phyloP scores from a whole-genome alignment of 2,113 vertebrate genomes.

The Protobothrops mucrosquamatus region DNA sequence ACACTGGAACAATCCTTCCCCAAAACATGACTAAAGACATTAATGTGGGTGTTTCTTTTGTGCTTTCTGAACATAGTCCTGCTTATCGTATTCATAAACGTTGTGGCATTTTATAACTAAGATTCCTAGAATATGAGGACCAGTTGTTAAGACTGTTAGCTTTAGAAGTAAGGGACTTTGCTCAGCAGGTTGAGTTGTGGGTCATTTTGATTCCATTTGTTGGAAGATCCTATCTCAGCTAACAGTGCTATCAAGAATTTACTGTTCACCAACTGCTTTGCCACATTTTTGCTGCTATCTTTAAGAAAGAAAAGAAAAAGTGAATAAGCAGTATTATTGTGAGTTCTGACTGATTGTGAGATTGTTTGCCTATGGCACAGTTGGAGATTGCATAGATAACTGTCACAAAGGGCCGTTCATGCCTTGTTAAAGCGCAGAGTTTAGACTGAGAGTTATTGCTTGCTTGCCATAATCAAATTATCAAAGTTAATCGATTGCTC shows the following conservation, averaged over 20 bases:
- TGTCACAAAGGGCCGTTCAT: background rate
- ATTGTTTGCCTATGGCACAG: background rate
- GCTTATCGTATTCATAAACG: constrained; percentile 48
- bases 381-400: background rate
- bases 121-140: background rate
- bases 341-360: background rate
- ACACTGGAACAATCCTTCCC: constrained; percentile 29
- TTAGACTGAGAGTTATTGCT: constrained; percentile 16
- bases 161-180: accelerated
- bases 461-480: constrained; percentile 1
- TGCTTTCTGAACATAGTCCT: constrained; percentile 24
- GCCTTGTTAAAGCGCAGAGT: background rate
- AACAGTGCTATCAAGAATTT: constrained; percentile 44
- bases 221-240: constrained; percentile 37
- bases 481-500: background rate
- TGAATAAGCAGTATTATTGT: background rate
- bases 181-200: constrained; percentile 14
- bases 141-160: background rate
- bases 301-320: background rate
- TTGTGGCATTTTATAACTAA: background rate
- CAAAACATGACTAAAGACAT: constrained; percentile 18
- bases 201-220: constrained; percentile 34
- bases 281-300: constrained; percentile 1
- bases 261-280: too few relatives aligned
- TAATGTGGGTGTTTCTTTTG: constrained; percentile 27